Evolutionary conservation across 2,888 invertebrate species (phyloP).

Genomic region (Drosophila eohydei): DNA sequence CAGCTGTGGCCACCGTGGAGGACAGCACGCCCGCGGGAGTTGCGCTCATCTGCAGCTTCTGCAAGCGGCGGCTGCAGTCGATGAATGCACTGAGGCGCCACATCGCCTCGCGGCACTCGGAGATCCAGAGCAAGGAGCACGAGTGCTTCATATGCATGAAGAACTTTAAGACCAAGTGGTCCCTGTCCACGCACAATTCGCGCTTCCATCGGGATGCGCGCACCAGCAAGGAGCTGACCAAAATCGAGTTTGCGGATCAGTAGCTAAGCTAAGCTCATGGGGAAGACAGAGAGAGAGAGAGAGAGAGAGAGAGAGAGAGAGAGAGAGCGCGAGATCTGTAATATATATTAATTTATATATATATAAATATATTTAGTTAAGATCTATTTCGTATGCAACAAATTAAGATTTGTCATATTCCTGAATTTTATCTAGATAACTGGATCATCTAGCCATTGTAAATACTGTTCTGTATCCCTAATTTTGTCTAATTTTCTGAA

Average conservation of each 20-base stretch:
- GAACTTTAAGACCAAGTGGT: conserved; percentile 85
- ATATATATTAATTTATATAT: not conserved
- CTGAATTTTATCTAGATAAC: not conserved
- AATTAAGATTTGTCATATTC: not conserved
- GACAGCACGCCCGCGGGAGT: conserved; percentile 46
- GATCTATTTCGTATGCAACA: not conserved
- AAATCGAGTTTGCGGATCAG: conserved; percentile 73
- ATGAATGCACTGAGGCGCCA: conserved; percentile 83
- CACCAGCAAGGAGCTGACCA: conserved; percentile 80
- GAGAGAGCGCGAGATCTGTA: conserved; percentile 20
- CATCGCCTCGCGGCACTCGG: conserved; percentile 83
- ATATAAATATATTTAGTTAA: not conserved
- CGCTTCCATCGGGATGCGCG: conserved; percentile 83
- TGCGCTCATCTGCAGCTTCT: conserved; percentile 77
- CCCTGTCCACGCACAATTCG: conserved; percentile 84
- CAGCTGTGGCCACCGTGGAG: conserved; percentile 19
- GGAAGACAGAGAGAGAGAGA: conserved; percentile 1
- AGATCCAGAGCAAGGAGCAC: conserved; percentile 80
- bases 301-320: not conserved
- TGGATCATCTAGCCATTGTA: not conserved
- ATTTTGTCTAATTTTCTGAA: not conserved
- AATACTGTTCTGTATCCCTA: not conserved
- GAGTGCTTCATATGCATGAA: conserved; percentile 83
- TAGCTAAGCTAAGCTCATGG: conserved; percentile 5
- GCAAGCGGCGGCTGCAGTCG: conserved; percentile 82